Evolutionary conservation across 2,888 invertebrate species (phyloP).

Genomic region (Drosophila falleni): DNA sequence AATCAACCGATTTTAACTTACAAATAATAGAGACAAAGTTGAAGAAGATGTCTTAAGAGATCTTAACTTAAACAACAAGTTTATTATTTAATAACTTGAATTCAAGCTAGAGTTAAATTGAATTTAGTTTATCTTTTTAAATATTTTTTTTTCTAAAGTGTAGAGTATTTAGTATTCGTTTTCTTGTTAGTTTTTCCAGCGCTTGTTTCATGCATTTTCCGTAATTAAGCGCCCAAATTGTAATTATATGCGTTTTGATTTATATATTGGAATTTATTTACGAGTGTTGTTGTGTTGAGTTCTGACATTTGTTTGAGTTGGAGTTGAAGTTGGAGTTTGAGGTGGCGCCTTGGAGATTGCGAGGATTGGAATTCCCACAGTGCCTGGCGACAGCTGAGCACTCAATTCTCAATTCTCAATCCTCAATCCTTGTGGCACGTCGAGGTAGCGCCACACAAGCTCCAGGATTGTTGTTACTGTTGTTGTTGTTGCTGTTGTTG

Average conservation of each 20-base stretch:
- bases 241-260: constrained; percentile 66
- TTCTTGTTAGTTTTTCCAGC: neutral
- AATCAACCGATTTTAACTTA: neutral
- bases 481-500: neutral
- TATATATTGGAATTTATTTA: constrained; percentile 48
- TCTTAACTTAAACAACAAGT: too few relatives aligned
- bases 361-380: constrained; percentile 52
- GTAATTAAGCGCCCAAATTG: constrained; percentile 69
- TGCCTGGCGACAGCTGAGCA: constrained; percentile 55
- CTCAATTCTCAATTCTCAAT: too few relatives aligned
- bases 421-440: constrained; percentile 46
- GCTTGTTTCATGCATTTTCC: constrained; percentile 58
- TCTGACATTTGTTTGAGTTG: neutral
- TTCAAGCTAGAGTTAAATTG: neutral
- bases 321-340: too few relatives aligned
- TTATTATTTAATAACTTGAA: neutral
- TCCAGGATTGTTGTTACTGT: neutral
- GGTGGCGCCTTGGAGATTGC: constrained; percentile 4
- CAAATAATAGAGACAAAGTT: too few relatives aligned
- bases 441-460: constrained; percentile 51
- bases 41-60: too few relatives aligned
- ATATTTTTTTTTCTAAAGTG: neutral
- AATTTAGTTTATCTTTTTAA: neutral
- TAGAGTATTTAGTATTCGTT: constrained; percentile 1
- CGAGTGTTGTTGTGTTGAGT: neutral